Evolutionary conservation across 35 echinoderm and acorn worm genomes (phyloP).

Genomic region (Anneissia japonica): DNA sequence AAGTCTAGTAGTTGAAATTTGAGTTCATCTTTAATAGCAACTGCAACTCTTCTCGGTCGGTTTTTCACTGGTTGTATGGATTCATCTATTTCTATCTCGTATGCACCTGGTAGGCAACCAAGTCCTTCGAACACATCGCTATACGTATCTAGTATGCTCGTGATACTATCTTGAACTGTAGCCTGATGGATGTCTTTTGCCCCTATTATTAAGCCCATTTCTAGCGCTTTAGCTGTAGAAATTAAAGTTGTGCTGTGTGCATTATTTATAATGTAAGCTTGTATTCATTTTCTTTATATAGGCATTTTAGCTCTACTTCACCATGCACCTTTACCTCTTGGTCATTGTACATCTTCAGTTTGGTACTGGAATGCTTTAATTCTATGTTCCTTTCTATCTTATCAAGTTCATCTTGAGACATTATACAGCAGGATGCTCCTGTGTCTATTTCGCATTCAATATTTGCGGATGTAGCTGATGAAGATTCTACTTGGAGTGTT

Average conservation of each 20-base stretch:
- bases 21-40: no score
- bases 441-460: conserved; percentile 20
- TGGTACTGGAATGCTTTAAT: background rate
- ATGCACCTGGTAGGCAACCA: background rate
- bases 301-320: background rate
- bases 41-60: conserved; percentile 6
- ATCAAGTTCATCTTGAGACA: background rate
- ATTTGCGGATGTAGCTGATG: no score
- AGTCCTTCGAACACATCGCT: conserved; percentile 39
- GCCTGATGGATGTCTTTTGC: background rate
- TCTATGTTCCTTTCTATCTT: background rate
- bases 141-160: conserved; percentile 1
- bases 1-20: no score
- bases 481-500: no score
- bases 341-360: background rate
- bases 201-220: background rate
- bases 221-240: background rate
- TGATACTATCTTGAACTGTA: background rate
- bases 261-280: background rate
- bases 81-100: conserved; percentile 23
- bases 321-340: background rate
- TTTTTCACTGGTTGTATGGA: conserved; percentile 27
- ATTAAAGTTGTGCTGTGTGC: background rate
- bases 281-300: background rate
- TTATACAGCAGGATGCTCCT: conserved; percentile 8